Base-by-base conservation (phyloP, 2,113 vertebrate genomes). In the Nanorana parkeri region DNA sequence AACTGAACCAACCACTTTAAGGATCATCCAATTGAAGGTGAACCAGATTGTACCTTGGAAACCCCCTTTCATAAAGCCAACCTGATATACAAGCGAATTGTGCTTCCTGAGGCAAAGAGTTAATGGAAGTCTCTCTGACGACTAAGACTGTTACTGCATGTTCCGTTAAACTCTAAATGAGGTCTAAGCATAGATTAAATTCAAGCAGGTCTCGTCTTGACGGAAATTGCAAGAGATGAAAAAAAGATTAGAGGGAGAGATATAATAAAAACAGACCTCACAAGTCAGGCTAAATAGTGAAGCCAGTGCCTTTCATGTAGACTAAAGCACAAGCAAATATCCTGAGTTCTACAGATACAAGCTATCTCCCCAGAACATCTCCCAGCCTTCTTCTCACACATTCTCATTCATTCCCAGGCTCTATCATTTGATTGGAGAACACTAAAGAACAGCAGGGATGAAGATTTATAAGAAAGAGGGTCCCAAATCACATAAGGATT, bases 251-350 rank as follows among this genome's bases (percentile, higher is more conserved):
- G 47, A 88, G 85, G 78, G 90, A 84, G 74, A 89, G 80, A 86
- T 71, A 83, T 91, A 89, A 91, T 88, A 90, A 91, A 91, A 92
- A 86, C 88, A 92, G 89, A 90, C 84, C 87, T 90, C 87, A 86
- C 86, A 88, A 91, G 90, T 90, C 91, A 92, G 89, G 89, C 85
- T 87, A 91, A 90, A 92, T 90, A 91, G 90, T 86, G 83, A 91
- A 91, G 84, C 84, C 83, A 86, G 88, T 91, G 89, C 92, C 90
- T 89, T 94, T 93, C 91, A 93, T 94, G 92, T 95, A 94, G 90
- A 89, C 87, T 91, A 81, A 92, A 91, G 94, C 89, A 94, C 93
- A 96, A 97, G 96, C 96, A 97, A 98, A 98, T 97, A 98, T 99
- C 96, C 97, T 97, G 96, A 96, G 93, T 94, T 92, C 89, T 88